Evolutionary conservation across 2,113 vertebrate species (phyloP).

Genomic region (Oenanthe melanoleuca): DNA sequence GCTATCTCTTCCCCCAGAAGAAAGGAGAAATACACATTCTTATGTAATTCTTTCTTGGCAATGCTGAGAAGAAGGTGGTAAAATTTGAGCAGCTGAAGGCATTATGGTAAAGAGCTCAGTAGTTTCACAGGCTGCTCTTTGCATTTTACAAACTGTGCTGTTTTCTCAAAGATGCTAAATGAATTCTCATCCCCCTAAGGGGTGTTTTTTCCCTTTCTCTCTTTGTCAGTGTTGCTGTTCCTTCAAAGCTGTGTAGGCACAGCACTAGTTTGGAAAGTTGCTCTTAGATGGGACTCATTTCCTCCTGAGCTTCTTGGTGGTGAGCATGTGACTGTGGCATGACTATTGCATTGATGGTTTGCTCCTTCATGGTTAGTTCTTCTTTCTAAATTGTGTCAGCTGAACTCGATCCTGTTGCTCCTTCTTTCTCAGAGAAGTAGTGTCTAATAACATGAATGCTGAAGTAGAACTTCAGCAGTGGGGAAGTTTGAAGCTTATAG

Average conservation of each 20-base stretch:
- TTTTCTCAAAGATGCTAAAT: not conserved
- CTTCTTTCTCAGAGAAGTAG: not conserved
- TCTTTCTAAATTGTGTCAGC: not conserved
- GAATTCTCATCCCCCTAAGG: not conserved
- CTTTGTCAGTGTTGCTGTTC: not conserved
- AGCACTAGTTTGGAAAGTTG: not conserved
- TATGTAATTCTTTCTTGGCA: fast-evolving
- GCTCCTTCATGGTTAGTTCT: not conserved
- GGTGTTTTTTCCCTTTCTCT: not conserved
- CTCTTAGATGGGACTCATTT: not conserved
- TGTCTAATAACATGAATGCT: not conserved
- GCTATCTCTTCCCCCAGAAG: not conserved
- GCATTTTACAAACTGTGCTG: not conserved
- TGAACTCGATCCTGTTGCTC: not conserved
- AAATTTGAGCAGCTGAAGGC: not conserved
- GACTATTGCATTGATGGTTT: not conserved
- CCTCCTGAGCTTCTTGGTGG: not conserved
- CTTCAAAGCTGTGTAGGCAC: not conserved
- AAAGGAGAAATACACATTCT: not conserved
- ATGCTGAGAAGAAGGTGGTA: not conserved
- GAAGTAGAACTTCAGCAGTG: not conserved
- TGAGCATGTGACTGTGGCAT: not conserved
- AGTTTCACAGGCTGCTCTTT: not conserved
- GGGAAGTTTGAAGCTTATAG: not conserved
- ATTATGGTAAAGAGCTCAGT: not conserved